These are phyloP conservation scores for Montipora foliosa DNA, from an alignment of 64 coral and sea anemone species.

Conservation along the genomic window DNA sequence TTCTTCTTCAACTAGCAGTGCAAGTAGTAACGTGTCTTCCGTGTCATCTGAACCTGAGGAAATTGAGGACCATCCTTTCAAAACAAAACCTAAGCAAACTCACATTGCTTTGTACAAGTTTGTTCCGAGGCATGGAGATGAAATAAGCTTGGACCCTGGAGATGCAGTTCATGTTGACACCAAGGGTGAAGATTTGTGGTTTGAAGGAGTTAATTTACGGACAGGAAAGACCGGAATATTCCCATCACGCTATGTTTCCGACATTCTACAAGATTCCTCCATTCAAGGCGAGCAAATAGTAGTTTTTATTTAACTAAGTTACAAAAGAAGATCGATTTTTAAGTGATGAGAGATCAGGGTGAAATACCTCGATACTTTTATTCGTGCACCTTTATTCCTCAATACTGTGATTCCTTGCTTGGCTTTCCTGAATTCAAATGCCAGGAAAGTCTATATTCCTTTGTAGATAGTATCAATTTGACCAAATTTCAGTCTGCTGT, in stretches of 20 bases:
- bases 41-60: background rate
- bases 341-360: too few relatives aligned
- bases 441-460: too few relatives aligned
- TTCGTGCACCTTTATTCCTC: too few relatives aligned
- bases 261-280: conserved; percentile 64
- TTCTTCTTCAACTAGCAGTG: conserved; percentile 21
- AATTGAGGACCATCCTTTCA: background rate
- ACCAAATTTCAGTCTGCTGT: too few relatives aligned
- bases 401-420: too few relatives aligned
- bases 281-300: conserved; percentile 18
- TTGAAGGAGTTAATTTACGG: conserved; percentile 86
- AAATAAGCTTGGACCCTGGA: conserved; percentile 81
- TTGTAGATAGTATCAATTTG: too few relatives aligned
- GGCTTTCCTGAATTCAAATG: too few relatives aligned
- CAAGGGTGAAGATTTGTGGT: conserved; percentile 95
- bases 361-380: too few relatives aligned
- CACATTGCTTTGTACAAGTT: conserved; percentile 96
- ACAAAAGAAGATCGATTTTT: too few relatives aligned
- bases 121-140: conserved; percentile 83
- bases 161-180: conserved; percentile 86
- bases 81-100: conserved; percentile 74
- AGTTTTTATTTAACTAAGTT: background rate
- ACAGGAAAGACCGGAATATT: conserved; percentile 93
- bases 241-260: conserved; percentile 92
- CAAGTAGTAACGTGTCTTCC: conserved; percentile 9